phyloP scores from a whole-genome alignment of 2,113 vertebrate species.

The Ciconia maguari region DNA sequence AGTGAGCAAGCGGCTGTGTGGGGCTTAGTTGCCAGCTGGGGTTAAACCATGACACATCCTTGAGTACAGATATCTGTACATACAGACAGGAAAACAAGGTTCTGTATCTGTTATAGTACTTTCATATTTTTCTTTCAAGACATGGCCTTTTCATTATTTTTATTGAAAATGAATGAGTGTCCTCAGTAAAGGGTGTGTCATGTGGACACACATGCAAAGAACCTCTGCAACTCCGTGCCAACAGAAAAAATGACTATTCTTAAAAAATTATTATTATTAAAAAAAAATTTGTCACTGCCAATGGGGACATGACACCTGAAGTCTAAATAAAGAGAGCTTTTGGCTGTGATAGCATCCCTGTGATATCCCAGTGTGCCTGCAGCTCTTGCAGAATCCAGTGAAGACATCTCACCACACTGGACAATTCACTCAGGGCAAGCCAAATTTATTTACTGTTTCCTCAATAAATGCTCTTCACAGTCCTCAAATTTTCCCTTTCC shows the following conservation, averaged over 20 bases:
- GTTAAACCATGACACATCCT: too few species aligned
- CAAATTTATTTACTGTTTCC: neutral
- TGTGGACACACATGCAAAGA: neutral
- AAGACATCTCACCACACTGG: neutral
- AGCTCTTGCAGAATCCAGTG: neutral
- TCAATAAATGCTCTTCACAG: neutral
- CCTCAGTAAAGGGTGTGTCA: neutral
- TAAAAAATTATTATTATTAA: neutral
- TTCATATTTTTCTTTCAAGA: neutral
- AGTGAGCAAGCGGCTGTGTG: too few species aligned
- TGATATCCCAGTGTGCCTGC: neutral
- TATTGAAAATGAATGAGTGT: neutral
- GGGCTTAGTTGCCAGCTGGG: too few species aligned
- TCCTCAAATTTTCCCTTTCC: neutral
- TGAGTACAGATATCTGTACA: neutral
- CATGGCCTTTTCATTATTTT: neutral
- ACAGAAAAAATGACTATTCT: neutral
- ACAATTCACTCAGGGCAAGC: neutral
- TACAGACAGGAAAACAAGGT: fast-evolving
- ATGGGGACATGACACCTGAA: neutral
- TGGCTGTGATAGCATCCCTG: fast-evolving
- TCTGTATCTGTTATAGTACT: neutral
- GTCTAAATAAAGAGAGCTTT: neutral
- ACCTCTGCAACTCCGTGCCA: neutral
- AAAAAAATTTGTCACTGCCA: neutral